Evolutionary conservation across 2,797 vertebrate species (phyloP).

Genomic region (Sebastes diaconus): DNA sequence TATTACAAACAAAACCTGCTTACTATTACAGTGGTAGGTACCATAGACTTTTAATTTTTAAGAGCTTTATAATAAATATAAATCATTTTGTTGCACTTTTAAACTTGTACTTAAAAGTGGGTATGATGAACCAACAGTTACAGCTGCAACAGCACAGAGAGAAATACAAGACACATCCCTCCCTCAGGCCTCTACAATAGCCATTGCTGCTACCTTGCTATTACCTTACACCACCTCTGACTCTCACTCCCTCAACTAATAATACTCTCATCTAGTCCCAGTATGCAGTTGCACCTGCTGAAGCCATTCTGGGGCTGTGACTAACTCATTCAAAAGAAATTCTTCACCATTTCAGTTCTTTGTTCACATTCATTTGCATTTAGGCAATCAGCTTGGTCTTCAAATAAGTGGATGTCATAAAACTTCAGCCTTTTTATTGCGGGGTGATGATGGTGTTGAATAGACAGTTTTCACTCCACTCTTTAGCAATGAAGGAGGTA

Average conservation of each 20-base stretch:
- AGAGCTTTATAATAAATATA: background rate
- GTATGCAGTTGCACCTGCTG: constrained; percentile 14
- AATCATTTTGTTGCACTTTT: background rate
- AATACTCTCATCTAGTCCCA: background rate
- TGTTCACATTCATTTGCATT: constrained; percentile 41
- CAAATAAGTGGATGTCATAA: constrained; percentile 36
- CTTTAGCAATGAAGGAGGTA: background rate
- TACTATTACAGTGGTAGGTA: background rate
- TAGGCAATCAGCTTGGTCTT: constrained; percentile 16
- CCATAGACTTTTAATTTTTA: background rate
- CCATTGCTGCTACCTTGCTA: background rate
- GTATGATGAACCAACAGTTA: background rate
- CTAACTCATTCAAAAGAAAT: constrained; percentile 38
- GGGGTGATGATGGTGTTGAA: constrained; percentile 1
- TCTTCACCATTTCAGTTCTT: constrained; percentile 25
- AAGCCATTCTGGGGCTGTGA: constrained; percentile 32
- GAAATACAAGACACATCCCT: background rate
- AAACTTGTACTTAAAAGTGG: background rate
- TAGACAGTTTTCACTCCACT: constrained; percentile 11
- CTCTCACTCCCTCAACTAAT: background rate
- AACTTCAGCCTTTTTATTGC: constrained; percentile 17
- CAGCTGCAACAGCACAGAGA: background rate
- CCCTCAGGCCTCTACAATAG: background rate
- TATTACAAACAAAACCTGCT: background rate
- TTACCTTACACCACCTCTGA: background rate